A percentile compares a stretch with the other conserved stretches of the same genome.
Evolutionary conservation across 2,113 vertebrate genomes (phyloP).

Genomic region (Catharus minimus): DNA sequence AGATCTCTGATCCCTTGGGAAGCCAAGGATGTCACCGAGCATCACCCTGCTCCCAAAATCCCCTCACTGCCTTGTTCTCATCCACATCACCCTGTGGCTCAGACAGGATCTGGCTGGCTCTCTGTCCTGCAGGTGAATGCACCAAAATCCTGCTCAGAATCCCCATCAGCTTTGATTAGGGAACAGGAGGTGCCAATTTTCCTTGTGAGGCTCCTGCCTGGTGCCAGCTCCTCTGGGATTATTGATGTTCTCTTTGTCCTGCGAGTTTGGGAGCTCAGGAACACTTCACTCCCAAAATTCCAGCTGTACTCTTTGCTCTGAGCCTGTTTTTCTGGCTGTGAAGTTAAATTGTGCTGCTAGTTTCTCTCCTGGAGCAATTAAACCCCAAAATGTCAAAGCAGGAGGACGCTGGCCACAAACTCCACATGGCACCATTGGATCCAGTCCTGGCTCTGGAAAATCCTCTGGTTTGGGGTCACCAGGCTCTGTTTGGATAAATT

Average conservation of each 20-base stretch:
- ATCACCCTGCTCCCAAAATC: not conserved
- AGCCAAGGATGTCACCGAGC: rapidly evolving
- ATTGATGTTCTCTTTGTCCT: not conserved
- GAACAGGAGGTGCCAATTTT: not conserved
- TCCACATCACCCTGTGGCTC: not conserved
- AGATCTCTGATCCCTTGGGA: not conserved
- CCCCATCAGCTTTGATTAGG: not conserved
- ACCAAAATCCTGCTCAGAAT: not conserved
- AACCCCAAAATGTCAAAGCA: not conserved
- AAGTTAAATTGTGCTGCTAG: rapidly evolving
- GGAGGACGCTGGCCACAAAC: not conserved
- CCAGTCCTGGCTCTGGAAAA: not conserved
- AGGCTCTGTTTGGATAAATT: not conserved
- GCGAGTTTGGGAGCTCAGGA: not conserved
- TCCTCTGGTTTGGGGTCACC: not conserved
- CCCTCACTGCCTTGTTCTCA: rapidly evolving
- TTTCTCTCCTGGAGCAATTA: not conserved
- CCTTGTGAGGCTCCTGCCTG: not conserved
- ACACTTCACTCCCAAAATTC: not conserved
- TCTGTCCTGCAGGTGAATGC: not conserved
- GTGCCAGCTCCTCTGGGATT: not conserved
- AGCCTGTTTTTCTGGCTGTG: rapidly evolving
- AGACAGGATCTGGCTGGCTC: not conserved
- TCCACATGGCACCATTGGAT: rapidly evolving
- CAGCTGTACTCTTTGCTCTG: not conserved